Evolutionary conservation across 92 coral and sea anemone species (phyloP), one percentile per base, ranked within the genome.

Genomic region (Phenganax stokvisi): DNA sequence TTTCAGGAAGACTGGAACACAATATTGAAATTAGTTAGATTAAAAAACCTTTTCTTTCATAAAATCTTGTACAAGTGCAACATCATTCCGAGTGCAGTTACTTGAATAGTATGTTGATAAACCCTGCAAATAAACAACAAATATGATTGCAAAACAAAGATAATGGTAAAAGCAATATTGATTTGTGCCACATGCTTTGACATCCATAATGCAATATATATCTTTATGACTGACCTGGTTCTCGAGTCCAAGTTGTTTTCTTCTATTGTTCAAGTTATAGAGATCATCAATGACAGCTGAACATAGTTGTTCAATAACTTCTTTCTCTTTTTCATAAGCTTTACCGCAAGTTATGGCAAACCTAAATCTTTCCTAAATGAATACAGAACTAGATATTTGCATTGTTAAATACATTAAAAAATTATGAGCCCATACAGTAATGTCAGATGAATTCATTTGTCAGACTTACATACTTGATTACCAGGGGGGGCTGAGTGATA

Each of bases 101-200:
- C 96, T 90, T 16, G 99, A 96, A 81, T 96, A 96, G 65, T 96
- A 96, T 17, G 97, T 96, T 8, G 97, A 84, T 54, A 96, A 75
- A 9, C 97, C 99, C 99, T 96, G 29, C 0, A 72, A 44, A 60
- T 56, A 54, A 52, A 88, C 76, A 75, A 20, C 20, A 31, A 54
- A 77, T 56, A 27, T 51, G 16, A 30, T 12, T 57, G 62, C 51
- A 54, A 53, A 27, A 51, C 11, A 10, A 20, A 64, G 31, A 64
- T 20, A 2, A 64, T 20, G 77, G 51, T 71, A 55, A 17, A 16
- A 71, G 29, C 57, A 47, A 5, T 37, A 37, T 37, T 37, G 2
- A 37, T 5, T 37, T 37, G 5, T 37, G 47, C 3, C 47, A 37
- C 47, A 5, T 37, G 5, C 47, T 37, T 37, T 37, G 47, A 5